phyloP scores from a whole-genome alignment of 2,888 invertebrate species.

The Melangyna quadrimaculata region DNA sequence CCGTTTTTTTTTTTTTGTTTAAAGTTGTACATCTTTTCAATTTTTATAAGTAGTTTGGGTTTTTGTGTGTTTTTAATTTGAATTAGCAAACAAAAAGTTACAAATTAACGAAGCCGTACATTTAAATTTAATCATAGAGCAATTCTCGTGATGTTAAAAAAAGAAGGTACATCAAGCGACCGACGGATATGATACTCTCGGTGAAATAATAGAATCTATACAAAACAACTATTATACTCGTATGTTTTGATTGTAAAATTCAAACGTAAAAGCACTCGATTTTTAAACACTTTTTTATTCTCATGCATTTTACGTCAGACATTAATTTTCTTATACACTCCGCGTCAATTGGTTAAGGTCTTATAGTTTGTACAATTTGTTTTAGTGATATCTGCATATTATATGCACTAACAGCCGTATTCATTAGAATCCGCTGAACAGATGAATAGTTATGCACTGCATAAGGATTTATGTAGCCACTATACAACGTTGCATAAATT shows the following conservation, averaged over 20 bases:
- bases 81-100: constrained; percentile 42
- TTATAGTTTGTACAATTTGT: background rate
- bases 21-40: background rate
- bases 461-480: no score
- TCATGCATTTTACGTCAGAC: constrained; percentile 33
- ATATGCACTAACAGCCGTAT: no score
- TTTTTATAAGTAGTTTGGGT: background rate
- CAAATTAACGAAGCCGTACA: constrained; percentile 52
- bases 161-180: constrained; percentile 17
- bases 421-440: no score
- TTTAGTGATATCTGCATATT: no score
- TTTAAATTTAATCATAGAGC: constrained; percentile 55
- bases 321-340: constrained; percentile 22
- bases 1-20: constrained; percentile 42
- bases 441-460: no score
- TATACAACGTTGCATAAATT: no score
- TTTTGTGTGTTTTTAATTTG: constrained; percentile 15
- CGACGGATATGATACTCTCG: constrained; percentile 17
- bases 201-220: constrained; percentile 17
- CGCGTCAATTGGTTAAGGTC: background rate
- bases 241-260: constrained; percentile 44
- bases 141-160: constrained; percentile 4
- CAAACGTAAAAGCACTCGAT: constrained; percentile 37
- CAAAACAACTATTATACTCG: constrained; percentile 1
- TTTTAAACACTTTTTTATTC: constrained; percentile 8